These are phyloP conservation scores for Nebria brevicollis DNA, from an alignment of 2,888 invertebrate genomes.

Conservation along the genomic window DNA sequence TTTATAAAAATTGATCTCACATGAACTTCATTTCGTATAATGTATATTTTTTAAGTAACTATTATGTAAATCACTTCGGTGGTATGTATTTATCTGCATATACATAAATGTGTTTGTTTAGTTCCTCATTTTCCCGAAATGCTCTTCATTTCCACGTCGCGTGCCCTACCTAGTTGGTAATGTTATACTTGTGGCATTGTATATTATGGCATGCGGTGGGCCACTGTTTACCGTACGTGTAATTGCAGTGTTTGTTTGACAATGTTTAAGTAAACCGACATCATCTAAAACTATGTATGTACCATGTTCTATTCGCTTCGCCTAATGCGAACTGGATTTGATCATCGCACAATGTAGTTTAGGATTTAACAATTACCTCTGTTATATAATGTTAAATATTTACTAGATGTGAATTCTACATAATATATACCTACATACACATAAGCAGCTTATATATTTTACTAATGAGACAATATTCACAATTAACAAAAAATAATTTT, in stretches of 20 bases:
- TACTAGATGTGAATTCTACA: too few relatives aligned
- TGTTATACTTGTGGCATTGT: conserved; percentile 15
- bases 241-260: conserved; percentile 43
- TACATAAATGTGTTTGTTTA: background rate
- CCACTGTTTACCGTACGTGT: conserved; percentile 41
- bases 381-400: too few relatives aligned
- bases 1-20: too few relatives aligned
- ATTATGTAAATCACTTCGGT: background rate
- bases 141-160: background rate
- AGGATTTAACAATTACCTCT: background rate
- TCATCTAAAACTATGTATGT: background rate
- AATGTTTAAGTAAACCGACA: conserved; percentile 13
- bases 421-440: too few relatives aligned
- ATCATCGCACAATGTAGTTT: background rate
- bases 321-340: background rate
- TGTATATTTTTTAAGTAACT: background rate
- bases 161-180: background rate
- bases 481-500: too few relatives aligned
- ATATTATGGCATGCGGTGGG: background rate
- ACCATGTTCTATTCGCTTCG: background rate
- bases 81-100: background rate
- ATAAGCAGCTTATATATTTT: too few relatives aligned
- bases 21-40: too few relatives aligned
- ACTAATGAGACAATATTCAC: too few relatives aligned
- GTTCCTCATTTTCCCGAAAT: background rate